These are phyloP conservation scores for Hyppa rectilinea DNA, from an alignment of 2,888 invertebrate genomes.

Conservation along the genomic window DNA sequence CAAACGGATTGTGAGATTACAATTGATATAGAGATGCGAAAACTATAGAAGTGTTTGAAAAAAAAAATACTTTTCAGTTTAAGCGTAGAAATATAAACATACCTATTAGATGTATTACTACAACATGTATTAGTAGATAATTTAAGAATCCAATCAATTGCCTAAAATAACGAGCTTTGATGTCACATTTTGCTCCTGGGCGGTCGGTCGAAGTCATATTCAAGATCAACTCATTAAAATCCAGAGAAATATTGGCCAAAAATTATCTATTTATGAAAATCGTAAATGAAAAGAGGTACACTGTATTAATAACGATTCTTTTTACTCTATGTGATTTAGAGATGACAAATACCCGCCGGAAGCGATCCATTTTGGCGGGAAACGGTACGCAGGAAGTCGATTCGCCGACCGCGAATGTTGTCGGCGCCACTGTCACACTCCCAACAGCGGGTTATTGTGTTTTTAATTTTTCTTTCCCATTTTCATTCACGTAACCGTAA, in stretches of 20 bases:
- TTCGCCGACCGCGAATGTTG: constrained; percentile 89
- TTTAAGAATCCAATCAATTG: neutral
- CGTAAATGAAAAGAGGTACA: constrained; percentile 15
- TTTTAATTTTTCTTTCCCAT: constrained; percentile 63
- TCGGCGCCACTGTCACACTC: constrained; percentile 81
- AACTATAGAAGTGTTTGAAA: constrained; percentile 62
- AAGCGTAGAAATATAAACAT: neutral
- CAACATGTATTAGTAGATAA: neutral
- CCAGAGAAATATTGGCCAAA: neutral
- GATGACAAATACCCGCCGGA: constrained; percentile 90
- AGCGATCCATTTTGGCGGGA: constrained; percentile 90
- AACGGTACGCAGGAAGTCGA: constrained; percentile 89
- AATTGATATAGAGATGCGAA: constrained; percentile 61
- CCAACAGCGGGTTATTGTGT: constrained; percentile 69
- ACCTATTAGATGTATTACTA: constrained; percentile 7
- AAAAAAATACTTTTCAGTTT: neutral
- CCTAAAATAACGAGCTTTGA: neutral
- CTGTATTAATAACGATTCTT: constrained; percentile 68
- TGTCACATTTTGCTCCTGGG: neutral
- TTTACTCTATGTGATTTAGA: constrained; percentile 74
- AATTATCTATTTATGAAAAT: constrained; percentile 1
- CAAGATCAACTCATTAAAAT: neutral
- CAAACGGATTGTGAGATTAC: constrained; percentile 74
- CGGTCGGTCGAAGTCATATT: neutral
- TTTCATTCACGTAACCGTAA: constrained; percentile 48